phyloP scores from a whole-genome alignment of 2,888 invertebrate genomes.

The Iphiclides podalirius region DNA sequence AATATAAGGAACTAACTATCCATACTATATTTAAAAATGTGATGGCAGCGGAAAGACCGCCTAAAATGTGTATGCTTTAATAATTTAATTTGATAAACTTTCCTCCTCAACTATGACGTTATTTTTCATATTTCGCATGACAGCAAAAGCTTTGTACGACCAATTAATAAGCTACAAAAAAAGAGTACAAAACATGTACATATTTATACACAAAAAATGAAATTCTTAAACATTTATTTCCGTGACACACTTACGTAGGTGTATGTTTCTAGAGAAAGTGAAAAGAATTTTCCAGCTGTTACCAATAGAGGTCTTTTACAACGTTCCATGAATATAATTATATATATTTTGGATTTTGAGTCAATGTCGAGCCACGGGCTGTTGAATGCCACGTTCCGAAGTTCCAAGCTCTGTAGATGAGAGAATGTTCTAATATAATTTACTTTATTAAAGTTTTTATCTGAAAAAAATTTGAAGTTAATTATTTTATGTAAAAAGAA shows the following conservation, averaged over 20 bases:
- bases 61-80: too few relatives aligned
- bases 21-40: too few relatives aligned
- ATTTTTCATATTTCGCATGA: slow-evolving; percentile 72
- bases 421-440: too few relatives aligned
- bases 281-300: slow-evolving; percentile 77
- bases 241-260: slow-evolving; percentile 62
- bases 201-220: neutral
- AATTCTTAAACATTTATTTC: neutral
- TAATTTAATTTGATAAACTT: neutral
- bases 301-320: slow-evolving; percentile 73
- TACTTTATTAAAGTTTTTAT: too few relatives aligned
- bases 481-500: too few relatives aligned
- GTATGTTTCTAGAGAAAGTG: slow-evolving; percentile 72
- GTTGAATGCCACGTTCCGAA: slow-evolving; percentile 74
- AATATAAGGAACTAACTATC: too few relatives aligned
- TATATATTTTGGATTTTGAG: slow-evolving; percentile 8
- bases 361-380: slow-evolving; percentile 64
- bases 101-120: neutral
- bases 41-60: too few relatives aligned
- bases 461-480: too few relatives aligned
- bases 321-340: slow-evolving; percentile 70
- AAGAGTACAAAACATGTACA: slow-evolving; percentile 19
- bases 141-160: slow-evolving; percentile 75
- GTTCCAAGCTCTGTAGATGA: slow-evolving; percentile 61
- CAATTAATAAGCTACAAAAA: slow-evolving; percentile 73